These are phyloP conservation scores for Spialia ferax DNA, from an alignment of 2,888 invertebrate species.

Conservation along the genomic window DNA sequence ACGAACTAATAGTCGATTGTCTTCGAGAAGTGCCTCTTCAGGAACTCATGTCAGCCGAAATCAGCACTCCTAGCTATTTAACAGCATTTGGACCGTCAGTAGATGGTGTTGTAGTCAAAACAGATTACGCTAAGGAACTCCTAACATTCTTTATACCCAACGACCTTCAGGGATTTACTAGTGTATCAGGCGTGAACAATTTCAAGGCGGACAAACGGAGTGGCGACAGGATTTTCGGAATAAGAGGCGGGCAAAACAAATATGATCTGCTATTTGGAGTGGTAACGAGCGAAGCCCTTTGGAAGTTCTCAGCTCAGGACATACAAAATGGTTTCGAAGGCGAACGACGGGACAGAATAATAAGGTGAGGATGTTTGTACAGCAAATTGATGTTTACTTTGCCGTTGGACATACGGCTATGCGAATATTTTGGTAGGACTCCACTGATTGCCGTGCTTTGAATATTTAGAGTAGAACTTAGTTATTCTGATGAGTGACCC, in stretches of 20 bases:
- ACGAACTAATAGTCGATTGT: constrained; percentile 95
- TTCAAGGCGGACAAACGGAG: constrained; percentile 88
- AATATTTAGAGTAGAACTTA: constrained; percentile 21
- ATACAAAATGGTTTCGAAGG: constrained; percentile 96
- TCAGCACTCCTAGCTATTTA: constrained; percentile 92
- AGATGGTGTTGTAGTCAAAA: constrained; percentile 97
- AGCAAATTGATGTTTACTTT: constrained; percentile 72
- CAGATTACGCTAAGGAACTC: constrained; percentile 94
- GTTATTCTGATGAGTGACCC: constrained; percentile 5
- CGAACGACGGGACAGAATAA: constrained; percentile 95
- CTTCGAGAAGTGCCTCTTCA: constrained; percentile 91
- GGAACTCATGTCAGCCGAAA: constrained; percentile 91
- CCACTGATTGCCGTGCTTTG: constrained; percentile 24
- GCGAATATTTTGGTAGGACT: constrained; percentile 38
- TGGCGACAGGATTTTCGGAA: constrained; percentile 87
- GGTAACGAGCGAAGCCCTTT: constrained; percentile 96
- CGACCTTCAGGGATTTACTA: constrained; percentile 88
- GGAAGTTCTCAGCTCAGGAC: constrained; percentile 95
- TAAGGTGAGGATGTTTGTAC: constrained; percentile 85
- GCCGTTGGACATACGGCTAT: constrained; percentile 33
- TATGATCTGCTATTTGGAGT: constrained; percentile 97
- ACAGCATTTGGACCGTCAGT: constrained; percentile 97
- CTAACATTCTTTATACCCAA: constrained; percentile 90
- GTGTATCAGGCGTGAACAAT: constrained; percentile 86
- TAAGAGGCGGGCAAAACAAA: constrained; percentile 87